These are phyloP conservation scores for Peromyscus attwateri DNA, from an alignment of 2,797 vertebrate species.

Conservation along the genomic window DNA sequence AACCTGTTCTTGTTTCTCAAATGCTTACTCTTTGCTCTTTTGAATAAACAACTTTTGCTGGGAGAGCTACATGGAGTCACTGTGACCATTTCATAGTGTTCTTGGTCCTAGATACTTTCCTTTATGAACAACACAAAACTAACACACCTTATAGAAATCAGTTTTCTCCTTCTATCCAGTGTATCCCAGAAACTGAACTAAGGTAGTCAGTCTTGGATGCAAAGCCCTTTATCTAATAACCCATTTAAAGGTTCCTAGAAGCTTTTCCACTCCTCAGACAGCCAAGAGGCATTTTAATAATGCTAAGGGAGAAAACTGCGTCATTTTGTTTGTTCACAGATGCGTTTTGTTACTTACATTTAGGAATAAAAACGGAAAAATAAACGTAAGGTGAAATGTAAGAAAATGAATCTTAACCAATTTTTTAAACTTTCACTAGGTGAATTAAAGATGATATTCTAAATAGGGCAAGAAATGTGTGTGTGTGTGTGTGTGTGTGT, in stretches of 20 bases:
- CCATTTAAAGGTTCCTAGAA: background rate
- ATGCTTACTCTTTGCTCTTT: background rate
- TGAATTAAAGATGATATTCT: constrained; percentile 4
- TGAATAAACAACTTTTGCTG: background rate
- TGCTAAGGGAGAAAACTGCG: background rate
- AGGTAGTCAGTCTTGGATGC: background rate
- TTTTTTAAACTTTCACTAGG: background rate
- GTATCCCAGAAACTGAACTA: background rate
- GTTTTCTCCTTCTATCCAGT: background rate
- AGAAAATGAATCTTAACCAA: background rate
- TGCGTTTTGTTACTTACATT: constrained; percentile 8
- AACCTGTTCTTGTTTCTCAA: background rate
- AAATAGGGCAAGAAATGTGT: background rate
- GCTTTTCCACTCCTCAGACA: background rate
- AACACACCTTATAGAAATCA: background rate
- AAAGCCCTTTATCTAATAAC: background rate
- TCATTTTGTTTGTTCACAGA: background rate
- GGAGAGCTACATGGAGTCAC: accelerated
- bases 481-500: too few species aligned
- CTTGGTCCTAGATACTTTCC: background rate
- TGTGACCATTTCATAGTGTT: background rate
- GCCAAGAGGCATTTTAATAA: background rate
- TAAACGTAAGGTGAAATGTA: background rate
- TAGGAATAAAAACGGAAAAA: background rate
- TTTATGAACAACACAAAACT: background rate